Evolutionary conservation across 2,888 invertebrate species (phyloP), one percentile per base, ranked within the genome.

Genomic region (Pyrocoelia pectoralis): DNA sequence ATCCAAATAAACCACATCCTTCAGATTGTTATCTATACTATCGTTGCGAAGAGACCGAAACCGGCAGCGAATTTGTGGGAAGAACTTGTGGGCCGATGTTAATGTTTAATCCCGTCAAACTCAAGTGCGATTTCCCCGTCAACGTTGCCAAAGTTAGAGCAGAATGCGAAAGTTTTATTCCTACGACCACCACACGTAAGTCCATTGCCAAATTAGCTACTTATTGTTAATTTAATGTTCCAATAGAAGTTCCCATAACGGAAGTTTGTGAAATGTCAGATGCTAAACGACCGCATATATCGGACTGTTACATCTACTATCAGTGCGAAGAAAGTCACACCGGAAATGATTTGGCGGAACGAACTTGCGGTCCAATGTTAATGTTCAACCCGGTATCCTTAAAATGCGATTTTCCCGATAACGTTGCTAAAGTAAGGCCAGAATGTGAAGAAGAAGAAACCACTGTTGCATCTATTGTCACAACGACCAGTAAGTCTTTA

Each of bases 251-350:
- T 2, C 17, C 46, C n/a, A 10, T n/a, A 5, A 9, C 17, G 4
- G 8, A 46, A 46, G 18, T 17, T 17, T 46, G 46, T 18, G 18
- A 15, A 17, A 18, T 46, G 5, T 9, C 46, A 1, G 46, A 46
- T 9, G 17, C 46, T 4, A 46, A 46, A 8, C 46, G 17, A 8
- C 46, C 17, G 1, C 8, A 8, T 77, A 86, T 87, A 0, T 83
- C 80, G 0, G 87, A 91, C 77, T 93, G 93, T 74, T 82, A 83
- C 69, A 83, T 86, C 74, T 93, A 90, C 81, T 87, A 88, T 74
- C 89, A 92, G 60, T 93, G 92, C 64, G 81, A 83, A 0, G 18
- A 18, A 2, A 15, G 3, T 2, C 15, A 46, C 1, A 1, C 1
- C 10, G 46, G 46, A 3, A 9, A 4, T 2, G 46, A 10, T 17